A percentile compares a stretch with the other conserved stretches of the same genome.
Conservation (phyloP, 2,888 invertebrate genomes). For the Chromoteleia sp. region DNA sequence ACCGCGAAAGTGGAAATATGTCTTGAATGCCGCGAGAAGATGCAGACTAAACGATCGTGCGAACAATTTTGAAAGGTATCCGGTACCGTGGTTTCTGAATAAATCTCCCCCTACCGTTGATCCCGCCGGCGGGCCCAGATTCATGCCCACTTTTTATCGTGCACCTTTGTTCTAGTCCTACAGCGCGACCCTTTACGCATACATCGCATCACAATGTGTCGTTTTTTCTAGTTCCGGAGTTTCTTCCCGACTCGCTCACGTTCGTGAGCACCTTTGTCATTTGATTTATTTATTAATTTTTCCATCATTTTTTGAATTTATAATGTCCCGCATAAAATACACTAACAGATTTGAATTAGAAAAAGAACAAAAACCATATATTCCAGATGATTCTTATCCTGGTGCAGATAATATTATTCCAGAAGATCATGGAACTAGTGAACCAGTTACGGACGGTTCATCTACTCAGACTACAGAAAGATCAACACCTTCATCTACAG, state of each 20-base stretch:
- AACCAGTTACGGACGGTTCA: constrained; percentile 51
- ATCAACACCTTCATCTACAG: constrained; percentile 33
- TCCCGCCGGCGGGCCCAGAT: constrained; percentile 72
- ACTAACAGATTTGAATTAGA: constrained; percentile 58
- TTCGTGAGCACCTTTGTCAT: constrained; percentile 50
- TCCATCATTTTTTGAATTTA: constrained; percentile 54
- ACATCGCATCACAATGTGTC: constrained; percentile 82
- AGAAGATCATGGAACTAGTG: constrained; percentile 67
- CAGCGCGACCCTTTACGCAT: constrained; percentile 77
- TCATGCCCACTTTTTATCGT: constrained; percentile 82
- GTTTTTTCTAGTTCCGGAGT: constrained; percentile 81
- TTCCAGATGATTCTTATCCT: constrained; percentile 76
- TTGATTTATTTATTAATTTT: constrained; percentile 66
- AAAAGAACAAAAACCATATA: constrained; percentile 37
- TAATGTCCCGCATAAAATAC: constrained; percentile 48
- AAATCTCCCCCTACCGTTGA: constrained; percentile 72
- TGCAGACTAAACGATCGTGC: constrained; percentile 77
- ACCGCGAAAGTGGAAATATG: constrained; percentile 70
- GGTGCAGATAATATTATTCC: constrained; percentile 81
- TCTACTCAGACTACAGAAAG: constrained; percentile 39
- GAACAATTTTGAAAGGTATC: constrained; percentile 76
- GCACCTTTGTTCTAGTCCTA: constrained; percentile 82
- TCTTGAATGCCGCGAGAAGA: constrained; percentile 74
- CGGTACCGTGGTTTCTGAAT: constrained; percentile 71
- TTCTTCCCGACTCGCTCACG: constrained; percentile 68